Evolutionary conservation across 2,888 invertebrate genomes (phyloP), one percentile per base, ranked within the genome.

Genomic region (Mesorhabditis belari): DNA sequence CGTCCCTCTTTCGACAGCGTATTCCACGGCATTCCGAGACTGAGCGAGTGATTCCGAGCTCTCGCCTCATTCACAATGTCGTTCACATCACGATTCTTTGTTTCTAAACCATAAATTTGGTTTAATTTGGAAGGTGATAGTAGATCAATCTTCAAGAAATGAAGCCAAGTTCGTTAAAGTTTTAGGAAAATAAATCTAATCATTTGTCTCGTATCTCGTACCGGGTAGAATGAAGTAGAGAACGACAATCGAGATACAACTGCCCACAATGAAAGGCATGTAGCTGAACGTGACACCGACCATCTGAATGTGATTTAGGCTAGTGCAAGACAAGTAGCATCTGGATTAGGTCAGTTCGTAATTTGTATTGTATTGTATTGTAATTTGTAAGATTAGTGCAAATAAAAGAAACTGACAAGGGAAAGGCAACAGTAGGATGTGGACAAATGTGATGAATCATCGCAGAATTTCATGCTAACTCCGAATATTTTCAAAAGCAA

Each of bases 221-320:
- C 74, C 79, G 49, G 79, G 79, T 5, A 79, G 66, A 6, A 79
- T 60, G 44, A 72, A 64, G 57, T 73, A 79, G 27, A 79, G 66
- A 35, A 73, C 62, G 35, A 73, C 61, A 28, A 74, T 70, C 53
- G 65, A 69, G 17, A 75, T 58, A 23, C 62, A 60, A 51, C 82
- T 76, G 2, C 81, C 71, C 4, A 75, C 74, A 4, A 83, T 82
- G 72, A 83, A 84, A 0, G 83, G 83, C 9, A 83, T 64, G 68
- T 83, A 83, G 50, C 82, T 81, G 63, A 76, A 80, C 17, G 79
- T 69, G 17, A 71, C 70, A 5, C 80, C 80, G 17, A 80, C 80
- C 19, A 77, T 57, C 77, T 77, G 58, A 58, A 49, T 21, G 55
- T 25, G 5, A 52, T 29, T 50, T 12, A 19, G 23, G 21, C 49